A percentile compares a stretch with the other conserved stretches of the same genome.
These are phyloP conservation scores for Cherax quadricarinatus DNA, from an alignment of 1,140 invertebrate genomes.

Conservation along the genomic window DNA sequence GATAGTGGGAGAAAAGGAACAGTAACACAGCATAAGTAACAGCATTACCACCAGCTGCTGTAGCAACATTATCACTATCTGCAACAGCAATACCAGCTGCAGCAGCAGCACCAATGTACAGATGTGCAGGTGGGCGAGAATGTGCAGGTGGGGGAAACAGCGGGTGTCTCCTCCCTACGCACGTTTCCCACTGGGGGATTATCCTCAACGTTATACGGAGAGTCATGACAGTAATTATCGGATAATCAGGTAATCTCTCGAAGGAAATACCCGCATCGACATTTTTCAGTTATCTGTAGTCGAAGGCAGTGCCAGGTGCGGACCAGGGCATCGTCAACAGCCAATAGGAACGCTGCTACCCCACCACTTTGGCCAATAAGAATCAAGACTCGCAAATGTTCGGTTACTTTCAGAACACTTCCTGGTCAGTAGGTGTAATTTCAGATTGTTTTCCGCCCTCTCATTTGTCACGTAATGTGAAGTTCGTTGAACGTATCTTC, in stretches of 20 bases:
- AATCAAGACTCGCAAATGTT: neutral
- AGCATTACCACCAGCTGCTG: too few species aligned
- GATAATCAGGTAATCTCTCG: neutral
- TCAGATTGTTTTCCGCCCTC: constrained; percentile 9
- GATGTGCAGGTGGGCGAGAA: too few species aligned
- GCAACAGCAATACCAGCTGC: too few species aligned
- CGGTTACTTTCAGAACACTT: constrained; percentile 13
- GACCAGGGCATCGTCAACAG: neutral
- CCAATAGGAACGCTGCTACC: neutral
- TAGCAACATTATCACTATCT: too few species aligned
- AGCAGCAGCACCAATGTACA: too few species aligned
- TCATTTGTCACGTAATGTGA: neutral
- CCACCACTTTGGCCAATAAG: neutral
- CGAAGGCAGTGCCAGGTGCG: neutral
- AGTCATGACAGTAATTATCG: neutral
- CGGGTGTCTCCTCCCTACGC: neutral
- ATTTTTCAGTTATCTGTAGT: neutral
- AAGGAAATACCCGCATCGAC: neutral
- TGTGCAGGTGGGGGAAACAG: neutral
- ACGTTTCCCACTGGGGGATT: neutral
- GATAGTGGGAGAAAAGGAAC: constrained; percentile 2
- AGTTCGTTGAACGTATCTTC: neutral
- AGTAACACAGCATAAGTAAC: too few species aligned
- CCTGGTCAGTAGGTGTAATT: constrained; percentile 23
- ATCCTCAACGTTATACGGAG: neutral